These are phyloP conservation scores for Apaloderma vittatum DNA, from an alignment of 2,113 vertebrate species.

Conservation along the genomic window DNA sequence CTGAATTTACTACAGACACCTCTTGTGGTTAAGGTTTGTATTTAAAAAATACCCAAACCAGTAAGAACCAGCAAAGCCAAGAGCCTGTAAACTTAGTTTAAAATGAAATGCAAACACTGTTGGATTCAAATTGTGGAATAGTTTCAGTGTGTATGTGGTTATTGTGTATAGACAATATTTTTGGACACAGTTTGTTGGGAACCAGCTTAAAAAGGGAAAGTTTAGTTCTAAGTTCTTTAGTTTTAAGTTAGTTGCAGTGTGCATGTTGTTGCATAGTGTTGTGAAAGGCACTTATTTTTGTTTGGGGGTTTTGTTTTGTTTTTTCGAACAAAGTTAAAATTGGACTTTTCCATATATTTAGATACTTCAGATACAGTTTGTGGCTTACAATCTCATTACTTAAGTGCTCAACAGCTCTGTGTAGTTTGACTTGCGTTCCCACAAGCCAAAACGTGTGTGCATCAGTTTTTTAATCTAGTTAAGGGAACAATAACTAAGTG, in stretches of 20 bases:
- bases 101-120: not conserved
- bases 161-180: not conserved
- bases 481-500: not conserved
- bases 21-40: slow-evolving; percentile 90
- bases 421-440: not conserved
- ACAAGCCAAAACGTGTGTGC: no score
- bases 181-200: not conserved
- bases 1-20: slow-evolving; percentile 91
- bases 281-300: not conserved
- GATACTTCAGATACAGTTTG: not conserved
- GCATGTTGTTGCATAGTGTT: not conserved
- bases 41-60: not conserved
- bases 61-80: not conserved
- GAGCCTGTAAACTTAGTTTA: not conserved
- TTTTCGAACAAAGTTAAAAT: not conserved
- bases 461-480: not conserved
- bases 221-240: not conserved
- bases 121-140: not conserved
- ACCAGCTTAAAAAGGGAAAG: not conserved
- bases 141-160: not conserved
- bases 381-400: not conserved
- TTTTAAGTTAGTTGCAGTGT: not conserved
- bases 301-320: no score
- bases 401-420: not conserved
- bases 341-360: not conserved